phyloP scores from a whole-genome alignment of 2,797 vertebrate genomes.

The Amniataba percoides region DNA sequence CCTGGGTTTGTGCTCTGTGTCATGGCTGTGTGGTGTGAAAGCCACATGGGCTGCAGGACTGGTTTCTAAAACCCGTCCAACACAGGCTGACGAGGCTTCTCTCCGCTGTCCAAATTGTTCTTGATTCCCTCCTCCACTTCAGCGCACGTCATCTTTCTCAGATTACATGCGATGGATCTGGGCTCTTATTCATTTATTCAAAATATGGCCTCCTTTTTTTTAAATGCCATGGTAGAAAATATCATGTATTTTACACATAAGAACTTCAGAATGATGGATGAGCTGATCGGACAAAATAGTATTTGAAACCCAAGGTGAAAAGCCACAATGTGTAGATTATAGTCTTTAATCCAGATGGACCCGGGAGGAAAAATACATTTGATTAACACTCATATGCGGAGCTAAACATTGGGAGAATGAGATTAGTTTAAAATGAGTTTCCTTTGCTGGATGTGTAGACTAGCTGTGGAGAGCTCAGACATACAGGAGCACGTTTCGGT shows the following conservation, averaged over 20 bases:
- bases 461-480: conserved; percentile 26
- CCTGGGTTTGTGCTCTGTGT: conserved; percentile 52
- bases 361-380: not conserved
- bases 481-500: conserved; percentile 9
- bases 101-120: not conserved
- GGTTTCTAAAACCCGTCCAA: conserved; percentile 20
- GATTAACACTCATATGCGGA: too few species aligned
- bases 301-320: too few species aligned
- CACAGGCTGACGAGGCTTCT: conserved; percentile 13
- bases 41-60: conserved; percentile 29
- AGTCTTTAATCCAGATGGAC: not conserved
- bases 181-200: conserved; percentile 17
- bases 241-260: too few species aligned
- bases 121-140: not conserved
- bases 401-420: not conserved
- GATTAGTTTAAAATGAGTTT: not conserved
- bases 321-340: too few species aligned
- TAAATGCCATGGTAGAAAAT: conserved; percentile 19
- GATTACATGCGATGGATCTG: not conserved
- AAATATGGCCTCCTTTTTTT: conserved; percentile 14
- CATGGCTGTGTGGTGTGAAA: conserved; percentile 36
- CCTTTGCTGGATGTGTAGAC: not conserved
- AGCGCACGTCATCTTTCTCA: not conserved
- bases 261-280: not conserved
- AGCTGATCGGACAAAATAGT: conserved; percentile 18